These are phyloP conservation scores for Patella ulyssiponensis DNA, from an alignment of 2,888 invertebrate species.

Conservation along the genomic window DNA sequence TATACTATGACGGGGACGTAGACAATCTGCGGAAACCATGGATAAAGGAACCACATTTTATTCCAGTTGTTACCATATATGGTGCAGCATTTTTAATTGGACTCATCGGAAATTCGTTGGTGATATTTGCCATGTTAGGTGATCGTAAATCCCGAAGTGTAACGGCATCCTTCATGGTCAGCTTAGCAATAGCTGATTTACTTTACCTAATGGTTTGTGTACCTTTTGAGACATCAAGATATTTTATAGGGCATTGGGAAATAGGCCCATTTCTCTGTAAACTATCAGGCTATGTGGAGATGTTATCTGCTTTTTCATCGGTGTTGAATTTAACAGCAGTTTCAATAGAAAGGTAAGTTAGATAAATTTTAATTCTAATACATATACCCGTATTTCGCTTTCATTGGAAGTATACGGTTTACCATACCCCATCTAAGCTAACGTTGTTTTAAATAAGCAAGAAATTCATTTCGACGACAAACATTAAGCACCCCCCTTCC, in stretches of 20 bases:
- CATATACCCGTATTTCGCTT: too few species aligned
- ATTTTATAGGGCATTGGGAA: conserved; percentile 72
- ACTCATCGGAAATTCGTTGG: conserved; percentile 72
- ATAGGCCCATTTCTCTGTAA: conserved; percentile 72
- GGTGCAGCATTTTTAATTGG: conserved; percentile 70
- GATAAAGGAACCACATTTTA: conserved; percentile 46
- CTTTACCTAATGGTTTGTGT: conserved; percentile 72
- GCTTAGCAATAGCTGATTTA: conserved; percentile 71
- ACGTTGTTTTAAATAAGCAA: too few species aligned
- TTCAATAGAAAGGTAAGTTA: conserved; percentile 74
- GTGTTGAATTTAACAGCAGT: conserved; percentile 74
- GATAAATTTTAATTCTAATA: background rate
- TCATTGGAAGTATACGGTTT: too few species aligned
- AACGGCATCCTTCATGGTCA: conserved; percentile 63
- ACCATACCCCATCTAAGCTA: too few species aligned
- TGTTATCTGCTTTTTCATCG: conserved; percentile 73
- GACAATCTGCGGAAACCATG: conserved; percentile 50
- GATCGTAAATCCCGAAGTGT: conserved; percentile 69
- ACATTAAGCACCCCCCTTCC: too few species aligned
- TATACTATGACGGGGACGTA: conserved; percentile 50
- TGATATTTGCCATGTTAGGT: conserved; percentile 71
- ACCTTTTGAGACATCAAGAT: conserved; percentile 72
- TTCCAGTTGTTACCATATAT: conserved; percentile 54
- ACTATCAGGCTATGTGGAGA: conserved; percentile 72
- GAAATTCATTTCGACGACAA: too few species aligned